phyloP scores from a whole-genome alignment of 2,888 invertebrate species.

The Drosophila anomalata region DNA sequence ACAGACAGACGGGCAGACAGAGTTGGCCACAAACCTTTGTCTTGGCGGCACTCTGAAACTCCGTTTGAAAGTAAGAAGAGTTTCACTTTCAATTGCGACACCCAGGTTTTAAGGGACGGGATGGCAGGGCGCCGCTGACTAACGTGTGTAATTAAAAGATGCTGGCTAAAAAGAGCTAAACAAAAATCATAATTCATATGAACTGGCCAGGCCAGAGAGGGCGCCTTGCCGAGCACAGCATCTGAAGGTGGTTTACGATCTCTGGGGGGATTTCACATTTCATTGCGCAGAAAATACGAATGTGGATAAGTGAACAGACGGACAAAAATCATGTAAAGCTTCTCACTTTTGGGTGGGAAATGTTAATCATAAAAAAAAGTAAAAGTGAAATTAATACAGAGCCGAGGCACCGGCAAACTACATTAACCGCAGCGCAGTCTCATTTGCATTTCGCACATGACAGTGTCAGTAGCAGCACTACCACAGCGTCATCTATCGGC shows the following conservation, averaged over 20 bases:
- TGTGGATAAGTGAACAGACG: slow-evolving; percentile 53
- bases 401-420: slow-evolving; percentile 55
- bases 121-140: slow-evolving; percentile 34
- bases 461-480: slow-evolving; percentile 39
- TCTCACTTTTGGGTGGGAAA: slow-evolving; percentile 79
- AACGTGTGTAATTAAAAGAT: slow-evolving; percentile 68
- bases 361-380: slow-evolving; percentile 74
- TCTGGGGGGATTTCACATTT: slow-evolving; percentile 73
- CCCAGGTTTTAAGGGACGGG: slow-evolving; percentile 18
- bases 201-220: slow-evolving; percentile 33
- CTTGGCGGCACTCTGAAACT: slow-evolving; percentile 15
- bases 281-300: slow-evolving; percentile 63
- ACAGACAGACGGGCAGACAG: slow-evolving; percentile 28
- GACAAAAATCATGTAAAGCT: slow-evolving; percentile 68
- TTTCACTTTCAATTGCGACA: slow-evolving; percentile 79
- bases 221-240: slow-evolving; percentile 42
- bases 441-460: slow-evolving; percentile 75
- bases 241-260: slow-evolving; percentile 73
- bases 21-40: slow-evolving; percentile 45
- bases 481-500: slow-evolving; percentile 25
- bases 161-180: slow-evolving; percentile 54
- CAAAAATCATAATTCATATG: slow-evolving; percentile 39
- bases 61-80: slow-evolving; percentile 63
- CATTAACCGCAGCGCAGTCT: slow-evolving; percentile 57
- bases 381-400: slow-evolving; percentile 79